Base-by-base conservation (phyloP, 2,797 vertebrate species). In the Molossus molossus region DNA sequence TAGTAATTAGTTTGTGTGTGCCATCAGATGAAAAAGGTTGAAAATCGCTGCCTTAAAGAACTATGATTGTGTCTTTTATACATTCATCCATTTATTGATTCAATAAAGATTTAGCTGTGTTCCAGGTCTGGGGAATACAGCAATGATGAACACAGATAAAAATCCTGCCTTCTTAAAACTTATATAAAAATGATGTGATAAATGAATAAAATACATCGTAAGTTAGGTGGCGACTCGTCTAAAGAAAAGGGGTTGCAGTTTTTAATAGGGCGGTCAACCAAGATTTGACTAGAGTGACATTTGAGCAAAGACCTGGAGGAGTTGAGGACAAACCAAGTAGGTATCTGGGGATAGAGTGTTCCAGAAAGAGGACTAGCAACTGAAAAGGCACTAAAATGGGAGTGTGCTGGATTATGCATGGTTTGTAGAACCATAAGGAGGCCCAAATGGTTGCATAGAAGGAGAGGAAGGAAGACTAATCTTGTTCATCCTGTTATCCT, bases 11-110 rank as follows among this genome's bases (percentile, higher is more conserved):
- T 45, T 45, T 45, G 40, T 45, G 40, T 45, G 40, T 45, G 40
- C 40, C 40, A 45, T 45, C n/a, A 67, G 65, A 10, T 33, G 64
- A 67, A 67, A 9, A 67, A 33, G 15, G 65, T 33, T 67, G n/a
- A 33, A 67, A 67, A 67, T 20, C n/a, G n/a, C 17, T 33, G n/a
- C n/a, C 75, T 6, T 6, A 64, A 40, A 92, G 80, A 87, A 62
- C 11, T 62, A 58, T 53, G 12, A 62, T n/a, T 45, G 1, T 87
- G 55, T 77, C 65, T 92, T 87, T 73, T 67, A 79, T 67, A 69
- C n/a, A 57, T 55, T 87, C 45, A 73, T 14, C 80, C 45, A 40
- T 29, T 83, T 95, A 91, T 53, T 77, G 87, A 85, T 82, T 87
- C 53, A 85, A 15, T 69, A 45, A 94, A 82, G 27, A 60, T 23